Evolutionary conservation across 2,797 vertebrate species (phyloP).

Genomic region (Dendrocincla fuliginosa): DNA sequence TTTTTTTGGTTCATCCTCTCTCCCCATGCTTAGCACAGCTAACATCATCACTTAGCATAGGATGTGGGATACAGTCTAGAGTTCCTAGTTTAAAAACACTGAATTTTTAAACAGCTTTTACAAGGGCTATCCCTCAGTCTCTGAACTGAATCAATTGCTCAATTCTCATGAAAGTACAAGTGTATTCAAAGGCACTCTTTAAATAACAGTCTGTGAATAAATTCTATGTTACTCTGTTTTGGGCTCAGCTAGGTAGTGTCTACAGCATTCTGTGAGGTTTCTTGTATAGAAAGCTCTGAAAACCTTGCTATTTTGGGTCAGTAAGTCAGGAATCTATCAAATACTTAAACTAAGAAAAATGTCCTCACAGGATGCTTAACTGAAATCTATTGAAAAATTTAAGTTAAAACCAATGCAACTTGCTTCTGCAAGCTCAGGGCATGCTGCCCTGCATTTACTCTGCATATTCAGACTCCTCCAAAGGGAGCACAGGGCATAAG

Average conservation of each 20-base stretch:
- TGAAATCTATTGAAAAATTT: neutral
- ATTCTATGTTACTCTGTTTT: neutral
- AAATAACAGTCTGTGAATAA: neutral
- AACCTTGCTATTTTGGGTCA: neutral
- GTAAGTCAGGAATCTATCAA: neutral
- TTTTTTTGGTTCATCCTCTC: neutral
- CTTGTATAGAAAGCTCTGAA: neutral
- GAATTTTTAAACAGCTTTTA: neutral
- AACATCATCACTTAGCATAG: neutral
- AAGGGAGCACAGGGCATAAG: neutral
- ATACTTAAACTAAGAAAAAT: neutral
- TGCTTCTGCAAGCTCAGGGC: neutral
- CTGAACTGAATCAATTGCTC: neutral
- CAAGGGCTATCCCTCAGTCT: neutral
- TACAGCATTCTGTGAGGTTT: neutral
- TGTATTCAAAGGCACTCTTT: neutral
- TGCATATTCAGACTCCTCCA: neutral
- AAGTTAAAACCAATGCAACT: neutral
- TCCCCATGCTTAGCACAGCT: neutral
- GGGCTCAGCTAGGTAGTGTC: neutral
- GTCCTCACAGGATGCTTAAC: neutral
- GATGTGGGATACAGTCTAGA: neutral
- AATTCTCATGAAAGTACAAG: neutral
- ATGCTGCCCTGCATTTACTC: constrained; percentile 6
- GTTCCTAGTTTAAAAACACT: neutral